These are phyloP conservation scores for Isichthys henryi DNA, from an alignment of 2,113 vertebrate species.

Conservation along the genomic window DNA sequence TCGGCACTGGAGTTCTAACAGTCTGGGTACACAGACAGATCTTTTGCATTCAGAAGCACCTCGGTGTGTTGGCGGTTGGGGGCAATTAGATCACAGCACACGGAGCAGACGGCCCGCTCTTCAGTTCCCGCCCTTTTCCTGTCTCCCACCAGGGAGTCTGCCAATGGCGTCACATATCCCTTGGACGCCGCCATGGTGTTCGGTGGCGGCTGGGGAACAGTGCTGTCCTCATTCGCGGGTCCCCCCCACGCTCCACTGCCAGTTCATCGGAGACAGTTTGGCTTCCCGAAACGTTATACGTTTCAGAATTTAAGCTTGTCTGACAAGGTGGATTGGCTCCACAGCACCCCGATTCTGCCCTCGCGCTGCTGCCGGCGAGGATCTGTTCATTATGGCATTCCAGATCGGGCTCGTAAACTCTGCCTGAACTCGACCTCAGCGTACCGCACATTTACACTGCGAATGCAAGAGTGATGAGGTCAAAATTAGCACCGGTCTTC, in stretches of 20 bases:
- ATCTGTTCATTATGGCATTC: background rate
- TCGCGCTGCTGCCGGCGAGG: background rate
- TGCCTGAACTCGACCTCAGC: background rate
- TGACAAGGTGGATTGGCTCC: background rate
- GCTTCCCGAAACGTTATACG: background rate
- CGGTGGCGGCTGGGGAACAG: background rate
- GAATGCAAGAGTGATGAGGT: background rate
- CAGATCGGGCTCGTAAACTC: background rate
- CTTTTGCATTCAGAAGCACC: background rate
- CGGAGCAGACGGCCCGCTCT: background rate
- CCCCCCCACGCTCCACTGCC: background rate
- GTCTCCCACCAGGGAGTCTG: background rate
- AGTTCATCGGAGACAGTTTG: background rate
- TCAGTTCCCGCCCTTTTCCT: background rate
- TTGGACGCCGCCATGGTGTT: background rate
- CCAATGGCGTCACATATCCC: background rate
- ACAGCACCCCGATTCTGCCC: background rate
- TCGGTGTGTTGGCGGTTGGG: background rate
- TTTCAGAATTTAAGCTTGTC: background rate
- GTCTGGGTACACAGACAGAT: background rate
- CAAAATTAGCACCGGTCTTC: background rate
- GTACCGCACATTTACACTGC: background rate
- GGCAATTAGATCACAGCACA: constrained; percentile 4
- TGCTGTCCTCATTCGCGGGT: background rate
- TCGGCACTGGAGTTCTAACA: background rate